Evolutionary conservation across 2,113 vertebrate genomes (phyloP).

Genomic region (Xiphorhynchus elegans): DNA sequence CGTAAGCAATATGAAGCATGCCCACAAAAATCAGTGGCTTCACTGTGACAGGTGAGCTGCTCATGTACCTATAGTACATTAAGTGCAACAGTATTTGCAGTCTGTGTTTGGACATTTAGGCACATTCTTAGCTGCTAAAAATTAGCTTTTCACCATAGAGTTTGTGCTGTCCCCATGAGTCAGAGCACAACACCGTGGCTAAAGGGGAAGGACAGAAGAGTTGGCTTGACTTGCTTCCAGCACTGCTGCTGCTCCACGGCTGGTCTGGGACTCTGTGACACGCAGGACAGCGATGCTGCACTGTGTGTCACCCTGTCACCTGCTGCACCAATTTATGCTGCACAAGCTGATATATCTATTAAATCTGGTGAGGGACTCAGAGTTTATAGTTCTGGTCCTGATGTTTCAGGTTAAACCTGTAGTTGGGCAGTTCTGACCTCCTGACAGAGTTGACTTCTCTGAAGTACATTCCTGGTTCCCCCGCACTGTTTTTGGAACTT

Average conservation of each 20-base stretch:
- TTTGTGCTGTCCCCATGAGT: neutral
- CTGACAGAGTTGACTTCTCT: neutral
- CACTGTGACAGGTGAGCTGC: neutral
- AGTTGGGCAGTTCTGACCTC: neutral
- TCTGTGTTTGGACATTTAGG: neutral
- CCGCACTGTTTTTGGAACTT: neutral
- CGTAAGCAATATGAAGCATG: neutral
- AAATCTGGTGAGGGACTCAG: neutral
- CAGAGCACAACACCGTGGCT: neutral
- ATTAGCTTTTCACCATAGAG: neutral
- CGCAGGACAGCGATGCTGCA: neutral
- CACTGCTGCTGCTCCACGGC: neutral
- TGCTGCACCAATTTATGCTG: neutral
- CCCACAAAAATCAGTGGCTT: neutral
- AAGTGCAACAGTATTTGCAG: neutral
- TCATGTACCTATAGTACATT: fast-evolving
- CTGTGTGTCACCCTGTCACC: neutral
- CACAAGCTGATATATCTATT: neutral
- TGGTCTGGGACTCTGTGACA: neutral
- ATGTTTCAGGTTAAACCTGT: neutral
- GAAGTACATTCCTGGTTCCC: neutral
- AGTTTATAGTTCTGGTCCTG: neutral
- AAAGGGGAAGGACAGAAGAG: neutral
- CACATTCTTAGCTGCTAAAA: neutral
- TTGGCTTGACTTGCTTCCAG: neutral